phyloP scores from a whole-genome alignment of 2,113 vertebrate species.

The Phrynocephalus versicolor region DNA sequence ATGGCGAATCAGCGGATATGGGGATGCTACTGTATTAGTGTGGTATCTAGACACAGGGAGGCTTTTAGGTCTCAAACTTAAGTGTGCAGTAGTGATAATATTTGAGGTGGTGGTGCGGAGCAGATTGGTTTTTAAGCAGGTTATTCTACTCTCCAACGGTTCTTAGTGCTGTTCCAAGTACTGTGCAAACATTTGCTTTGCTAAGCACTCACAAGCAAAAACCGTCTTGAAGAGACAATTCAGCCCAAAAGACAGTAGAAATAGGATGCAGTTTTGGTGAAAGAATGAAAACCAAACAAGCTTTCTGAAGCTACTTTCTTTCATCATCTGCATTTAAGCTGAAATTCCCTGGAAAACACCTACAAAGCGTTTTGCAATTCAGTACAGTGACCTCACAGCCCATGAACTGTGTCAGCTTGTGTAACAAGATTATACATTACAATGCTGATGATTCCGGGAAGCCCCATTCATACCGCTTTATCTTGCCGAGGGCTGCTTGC shows the following conservation, averaged over 20 bases:
- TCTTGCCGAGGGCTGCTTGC: slow-evolving; percentile 15
- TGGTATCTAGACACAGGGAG: no score
- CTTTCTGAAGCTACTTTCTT: background rate
- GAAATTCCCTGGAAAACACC: slow-evolving; percentile 12
- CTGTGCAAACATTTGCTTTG: no score
- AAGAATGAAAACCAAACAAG: background rate
- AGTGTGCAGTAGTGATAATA: no score
- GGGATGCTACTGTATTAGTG: no score
- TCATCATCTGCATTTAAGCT: slow-evolving; percentile 1
- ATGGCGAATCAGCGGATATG: no score
- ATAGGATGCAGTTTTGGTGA: accelerated
- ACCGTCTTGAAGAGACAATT: background rate
- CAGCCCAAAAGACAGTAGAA: slow-evolving; percentile 17
- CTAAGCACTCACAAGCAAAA: background rate
- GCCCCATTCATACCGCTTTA: background rate
- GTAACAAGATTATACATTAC: background rate
- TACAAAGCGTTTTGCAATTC: background rate
- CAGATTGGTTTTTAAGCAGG: no score
- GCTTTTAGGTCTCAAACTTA: no score
- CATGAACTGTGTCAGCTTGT: background rate
- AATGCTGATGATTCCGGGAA: background rate
- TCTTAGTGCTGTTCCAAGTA: no score
- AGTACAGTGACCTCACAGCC: background rate
- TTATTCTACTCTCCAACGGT: no score
- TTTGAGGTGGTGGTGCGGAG: no score